Conservation (phyloP, 2,797 vertebrate species). For the Chiloscyllium punctatum region DNA sequence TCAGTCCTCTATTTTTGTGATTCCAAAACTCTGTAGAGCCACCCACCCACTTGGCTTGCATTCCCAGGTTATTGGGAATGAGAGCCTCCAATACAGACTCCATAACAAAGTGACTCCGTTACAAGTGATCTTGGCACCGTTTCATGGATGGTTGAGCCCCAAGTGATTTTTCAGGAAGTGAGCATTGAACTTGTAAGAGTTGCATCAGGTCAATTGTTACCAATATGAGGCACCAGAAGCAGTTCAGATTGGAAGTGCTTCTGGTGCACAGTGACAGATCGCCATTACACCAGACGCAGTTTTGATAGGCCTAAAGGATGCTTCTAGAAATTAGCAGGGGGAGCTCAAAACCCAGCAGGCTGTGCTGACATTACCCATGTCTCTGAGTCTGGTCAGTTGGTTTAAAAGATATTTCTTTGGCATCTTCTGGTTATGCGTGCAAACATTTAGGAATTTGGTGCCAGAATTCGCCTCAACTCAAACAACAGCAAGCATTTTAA, state of each 20-base stretch:
- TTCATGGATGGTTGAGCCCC: neutral
- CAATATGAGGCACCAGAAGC: neutral
- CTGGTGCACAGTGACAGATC: neutral
- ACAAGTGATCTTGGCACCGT: neutral
- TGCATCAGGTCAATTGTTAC: neutral
- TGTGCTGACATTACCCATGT: neutral
- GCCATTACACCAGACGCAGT: neutral
- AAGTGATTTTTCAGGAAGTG: neutral
- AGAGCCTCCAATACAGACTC: neutral
- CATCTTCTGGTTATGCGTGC: neutral
- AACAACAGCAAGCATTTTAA: neutral
- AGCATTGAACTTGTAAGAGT: neutral
- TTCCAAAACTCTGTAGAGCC: neutral
- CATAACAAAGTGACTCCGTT: neutral
- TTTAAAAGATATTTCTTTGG: neutral
- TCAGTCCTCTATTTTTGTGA: neutral
- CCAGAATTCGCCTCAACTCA: neutral
- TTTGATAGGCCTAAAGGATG: neutral
- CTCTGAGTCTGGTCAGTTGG: neutral
- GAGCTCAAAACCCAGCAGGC: neutral
- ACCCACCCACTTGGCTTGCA: neutral
- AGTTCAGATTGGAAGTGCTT: neutral
- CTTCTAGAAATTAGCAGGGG: neutral
- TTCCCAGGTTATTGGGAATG: neutral
- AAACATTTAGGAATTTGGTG: neutral